phyloP scores from a whole-genome alignment of 2,797 vertebrate genomes.

The Periparus ater region DNA sequence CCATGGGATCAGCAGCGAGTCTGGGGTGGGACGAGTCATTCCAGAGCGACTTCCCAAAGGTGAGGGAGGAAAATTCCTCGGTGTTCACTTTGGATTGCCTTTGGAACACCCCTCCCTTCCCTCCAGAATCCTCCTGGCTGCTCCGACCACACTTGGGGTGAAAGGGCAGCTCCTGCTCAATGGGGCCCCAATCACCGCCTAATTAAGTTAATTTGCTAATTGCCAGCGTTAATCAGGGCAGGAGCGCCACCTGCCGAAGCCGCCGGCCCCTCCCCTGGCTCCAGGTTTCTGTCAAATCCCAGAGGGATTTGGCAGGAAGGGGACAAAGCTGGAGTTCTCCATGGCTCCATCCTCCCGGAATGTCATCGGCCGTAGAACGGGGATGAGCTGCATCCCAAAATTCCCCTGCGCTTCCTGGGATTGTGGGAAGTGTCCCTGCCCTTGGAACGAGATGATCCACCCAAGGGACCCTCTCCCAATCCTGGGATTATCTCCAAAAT shows the following conservation, averaged over 20 bases:
- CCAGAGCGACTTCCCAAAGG: accelerated
- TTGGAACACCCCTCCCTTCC: accelerated
- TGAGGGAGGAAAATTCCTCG: accelerated
- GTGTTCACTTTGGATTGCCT: not conserved
- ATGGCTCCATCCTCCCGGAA: not conserved
- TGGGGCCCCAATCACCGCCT: not conserved
- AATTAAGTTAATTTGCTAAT: slow-evolving; percentile 57
- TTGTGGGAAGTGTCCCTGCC: not conserved
- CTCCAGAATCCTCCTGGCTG: not conserved
- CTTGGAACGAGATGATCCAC: not conserved
- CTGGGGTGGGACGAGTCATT: accelerated
- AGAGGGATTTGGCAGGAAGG: accelerated
- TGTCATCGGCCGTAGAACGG: accelerated
- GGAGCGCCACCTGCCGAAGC: slow-evolving; percentile 57
- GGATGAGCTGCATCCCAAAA: accelerated
- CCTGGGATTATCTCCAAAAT: not conserved
- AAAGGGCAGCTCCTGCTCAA: not conserved
- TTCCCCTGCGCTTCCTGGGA: accelerated
- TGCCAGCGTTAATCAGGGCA: not conserved
- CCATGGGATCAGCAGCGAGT: not conserved
- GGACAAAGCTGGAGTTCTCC: not conserved
- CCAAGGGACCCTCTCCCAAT: accelerated
- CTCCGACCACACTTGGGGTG: accelerated
- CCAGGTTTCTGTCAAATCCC: not conserved
- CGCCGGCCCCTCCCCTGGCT: not conserved